phyloP scores from a whole-genome alignment of 23 tunicate species.

The Corella eumyota region DNA sequence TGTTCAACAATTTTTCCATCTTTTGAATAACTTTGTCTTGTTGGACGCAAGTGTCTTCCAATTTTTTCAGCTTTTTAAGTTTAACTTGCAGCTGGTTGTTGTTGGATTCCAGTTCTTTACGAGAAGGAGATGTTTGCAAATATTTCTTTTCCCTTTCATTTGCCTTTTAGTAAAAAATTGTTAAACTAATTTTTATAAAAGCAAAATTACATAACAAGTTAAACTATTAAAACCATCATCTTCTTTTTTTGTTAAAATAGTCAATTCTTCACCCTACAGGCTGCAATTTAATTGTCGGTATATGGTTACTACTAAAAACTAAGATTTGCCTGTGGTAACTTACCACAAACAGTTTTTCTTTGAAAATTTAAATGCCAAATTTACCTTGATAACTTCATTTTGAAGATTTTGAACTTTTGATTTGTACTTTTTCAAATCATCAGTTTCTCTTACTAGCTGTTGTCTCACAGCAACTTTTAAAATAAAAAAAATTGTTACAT shows the following conservation, averaged over 20 bases:
- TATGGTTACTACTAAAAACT: too few species aligned
- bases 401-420: conserved; percentile 84
- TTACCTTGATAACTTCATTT: conserved; percentile 78
- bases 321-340: too few species aligned
- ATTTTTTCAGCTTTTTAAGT: conserved; percentile 33
- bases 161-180: conserved; percentile 20
- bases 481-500: neutral
- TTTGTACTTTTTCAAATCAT: conserved; percentile 64
- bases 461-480: conserved; percentile 49
- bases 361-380: too few species aligned
- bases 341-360: too few species aligned
- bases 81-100: conserved; percentile 27
- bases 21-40: conserved; percentile 91
- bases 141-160: conserved; percentile 81
- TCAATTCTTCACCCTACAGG: too few species aligned
- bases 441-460: conserved; percentile 50
- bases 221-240: too few species aligned
- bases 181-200: neutral
- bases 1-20: conserved; percentile 74
- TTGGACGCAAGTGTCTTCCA: conserved; percentile 67
- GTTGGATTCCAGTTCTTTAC: conserved; percentile 22
- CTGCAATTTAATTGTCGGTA: too few species aligned
- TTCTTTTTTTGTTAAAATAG: too few species aligned
- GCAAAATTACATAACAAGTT: neutral
- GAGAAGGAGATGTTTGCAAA: conserved; percentile 20